Base-by-base conservation (phyloP, 2,888 invertebrate genomes). In the Zele albiditarsus region DNA sequence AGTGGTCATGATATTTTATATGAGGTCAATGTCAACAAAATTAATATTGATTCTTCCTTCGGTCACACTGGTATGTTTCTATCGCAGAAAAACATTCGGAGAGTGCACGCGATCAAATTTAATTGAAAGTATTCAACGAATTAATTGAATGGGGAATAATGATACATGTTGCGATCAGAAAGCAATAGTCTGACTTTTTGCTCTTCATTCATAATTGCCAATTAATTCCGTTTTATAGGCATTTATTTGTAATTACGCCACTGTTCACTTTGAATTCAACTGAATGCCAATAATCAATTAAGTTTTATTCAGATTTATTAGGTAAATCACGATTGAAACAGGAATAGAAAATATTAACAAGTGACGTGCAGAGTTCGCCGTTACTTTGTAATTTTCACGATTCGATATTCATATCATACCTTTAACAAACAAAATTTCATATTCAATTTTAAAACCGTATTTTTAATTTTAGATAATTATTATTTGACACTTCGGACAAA, bases 401-500 rank as follows among this genome's bases (percentile, higher is more conserved):
- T 46, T 46, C n/a, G 0, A 46, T 46, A 4, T 46, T 46, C n/a
- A 46, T 42, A 42, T 31, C 8, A 31, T 31, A 31, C 8, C 8
- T 31, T 6, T 46, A 46, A 46, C 46, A 46, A 46, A n/a, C 16
- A 5, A 46, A 46, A 46, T 46, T 46, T n/a, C n/a, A 16, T 3
- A 53, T 53, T 23, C 1, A 42, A 10, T 42, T 12, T 12, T 2
- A 42, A 42, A 33, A 10, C 5, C 42, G 12, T 42, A 42, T 42
- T 42, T 42, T 10, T 42, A 42, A 4, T 10, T 42, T 42, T 42
- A 42, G 12, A 10, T 42, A 10, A 42, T 10, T 42, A 0, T 4
- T 3, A 20, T 53, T 53, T 60, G 73, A 72, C 31, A 49, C 73
- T 74, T 72, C 58, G 76, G 68, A 78, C 68, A 69, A 69, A 53